Conservation (phyloP, 1,140 invertebrate species). For the Brachionus paranguensis region DNA sequence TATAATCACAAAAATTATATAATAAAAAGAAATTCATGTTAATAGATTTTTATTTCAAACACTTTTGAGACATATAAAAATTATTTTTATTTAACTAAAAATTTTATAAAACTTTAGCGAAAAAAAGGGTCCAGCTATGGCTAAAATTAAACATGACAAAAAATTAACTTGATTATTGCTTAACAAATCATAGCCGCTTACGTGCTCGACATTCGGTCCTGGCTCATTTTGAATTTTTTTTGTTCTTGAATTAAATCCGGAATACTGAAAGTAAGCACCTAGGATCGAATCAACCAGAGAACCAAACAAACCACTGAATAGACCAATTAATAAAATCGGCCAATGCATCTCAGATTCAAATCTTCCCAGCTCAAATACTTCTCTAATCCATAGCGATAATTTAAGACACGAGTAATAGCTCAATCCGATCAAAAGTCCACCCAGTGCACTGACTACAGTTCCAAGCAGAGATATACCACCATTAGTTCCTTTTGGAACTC, state of each 20-base stretch:
- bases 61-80: background rate
- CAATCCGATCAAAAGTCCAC: background rate
- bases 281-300: conserved; percentile 4
- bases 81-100: background rate
- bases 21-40: too few species aligned
- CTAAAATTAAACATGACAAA: background rate
- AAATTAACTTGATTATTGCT: conserved; percentile 27
- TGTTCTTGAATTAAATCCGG: background rate
- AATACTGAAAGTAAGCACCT: conserved; percentile 1
- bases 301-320: background rate
- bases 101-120: background rate
- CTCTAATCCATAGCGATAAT: background rate
- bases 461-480: background rate
- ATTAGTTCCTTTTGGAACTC: conserved; percentile 11
- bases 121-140: background rate
- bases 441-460: background rate
- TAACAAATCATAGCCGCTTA: conserved; percentile 15
- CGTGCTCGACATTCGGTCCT: background rate
- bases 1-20: too few species aligned
- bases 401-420: background rate
- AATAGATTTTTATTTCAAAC: too few species aligned
- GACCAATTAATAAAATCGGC: background rate
- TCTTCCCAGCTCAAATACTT: background rate
- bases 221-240: background rate
- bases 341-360: background rate